phyloP scores from a whole-genome alignment of 2,113 vertebrate species.

The Syngnathoides biaculeatus region DNA sequence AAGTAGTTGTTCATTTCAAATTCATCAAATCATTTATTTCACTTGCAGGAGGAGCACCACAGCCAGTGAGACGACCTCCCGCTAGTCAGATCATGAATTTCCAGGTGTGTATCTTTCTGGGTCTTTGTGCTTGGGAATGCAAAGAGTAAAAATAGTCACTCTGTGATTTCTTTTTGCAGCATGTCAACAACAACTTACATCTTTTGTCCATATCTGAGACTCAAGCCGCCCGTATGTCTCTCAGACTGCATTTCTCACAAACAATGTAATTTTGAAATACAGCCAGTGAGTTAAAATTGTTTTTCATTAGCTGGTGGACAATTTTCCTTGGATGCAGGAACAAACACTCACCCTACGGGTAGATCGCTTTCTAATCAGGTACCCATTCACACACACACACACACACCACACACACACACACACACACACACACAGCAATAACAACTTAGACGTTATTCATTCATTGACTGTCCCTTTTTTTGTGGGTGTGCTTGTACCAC shows the following conservation, averaged over 20 bases:
- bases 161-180: conserved; percentile 30
- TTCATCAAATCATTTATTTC: not conserved
- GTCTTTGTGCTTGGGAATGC: not conserved
- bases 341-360: rapidly evolving
- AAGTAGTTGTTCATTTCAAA: not conserved
- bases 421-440: conserved; percentile 10
- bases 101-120: conserved; percentile 33
- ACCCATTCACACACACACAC: conserved; percentile 16
- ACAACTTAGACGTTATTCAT: not conserved
- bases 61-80: rapidly evolving
- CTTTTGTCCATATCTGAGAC: conserved; percentile 11
- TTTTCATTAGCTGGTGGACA: not conserved
- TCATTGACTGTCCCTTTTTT: not conserved
- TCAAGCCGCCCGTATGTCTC: conserved; percentile 17
- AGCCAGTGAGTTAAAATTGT: conserved; percentile 5
- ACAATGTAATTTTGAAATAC: not conserved
- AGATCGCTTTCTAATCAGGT: conserved; percentile 29
- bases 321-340: conserved; percentile 16
- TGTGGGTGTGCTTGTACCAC: conserved; percentile 9
- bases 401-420: conserved; percentile 12
- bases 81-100: conserved; percentile 2
- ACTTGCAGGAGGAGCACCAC: not conserved
- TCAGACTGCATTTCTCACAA: not conserved
- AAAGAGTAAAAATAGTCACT: conserved; percentile 1
- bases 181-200: not conserved